Conservation (phyloP, 2,888 invertebrate genomes). For the Leuctra nigra region DNA sequence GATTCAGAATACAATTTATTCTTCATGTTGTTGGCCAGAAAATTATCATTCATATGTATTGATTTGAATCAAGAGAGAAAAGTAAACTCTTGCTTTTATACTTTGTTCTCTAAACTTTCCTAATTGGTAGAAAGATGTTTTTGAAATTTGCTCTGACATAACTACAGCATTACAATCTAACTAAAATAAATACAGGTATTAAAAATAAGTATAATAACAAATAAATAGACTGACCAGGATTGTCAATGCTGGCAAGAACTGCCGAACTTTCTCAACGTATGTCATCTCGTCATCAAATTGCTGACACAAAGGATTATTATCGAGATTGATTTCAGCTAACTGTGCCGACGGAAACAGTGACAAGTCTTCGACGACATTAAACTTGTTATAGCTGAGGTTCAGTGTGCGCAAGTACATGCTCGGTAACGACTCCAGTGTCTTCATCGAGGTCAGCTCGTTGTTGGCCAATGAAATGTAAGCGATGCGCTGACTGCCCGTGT, state of each 20-base stretch:
- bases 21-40: no score
- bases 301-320: constrained; percentile 64
- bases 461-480: constrained; percentile 10
- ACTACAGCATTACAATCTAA: no score
- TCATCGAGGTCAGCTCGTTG: constrained; percentile 8
- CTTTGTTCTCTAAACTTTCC: no score
- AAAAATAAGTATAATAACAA: no score
- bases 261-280: constrained; percentile 40
- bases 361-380: constrained; percentile 33
- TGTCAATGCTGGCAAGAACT: not conserved
- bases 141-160: no score
- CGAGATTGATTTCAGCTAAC: constrained; percentile 50
- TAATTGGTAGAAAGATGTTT: no score
- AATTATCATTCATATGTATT: no score
- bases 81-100: no score
- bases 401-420: constrained; percentile 33
- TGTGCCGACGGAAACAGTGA: constrained; percentile 39
- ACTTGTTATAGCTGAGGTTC: constrained; percentile 37
- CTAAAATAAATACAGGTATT: no score
- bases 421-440: constrained; percentile 12
- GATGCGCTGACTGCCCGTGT: not conserved
- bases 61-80: no score
- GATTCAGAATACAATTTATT: no score
- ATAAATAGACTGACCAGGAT: not conserved
- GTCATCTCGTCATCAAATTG: constrained; percentile 50